A percentile compares a stretch with the other conserved stretches of the same genome.
phyloP scores from a whole-genome alignment of 2,797 vertebrate genomes.

The Podarcis lilfordi region DNA sequence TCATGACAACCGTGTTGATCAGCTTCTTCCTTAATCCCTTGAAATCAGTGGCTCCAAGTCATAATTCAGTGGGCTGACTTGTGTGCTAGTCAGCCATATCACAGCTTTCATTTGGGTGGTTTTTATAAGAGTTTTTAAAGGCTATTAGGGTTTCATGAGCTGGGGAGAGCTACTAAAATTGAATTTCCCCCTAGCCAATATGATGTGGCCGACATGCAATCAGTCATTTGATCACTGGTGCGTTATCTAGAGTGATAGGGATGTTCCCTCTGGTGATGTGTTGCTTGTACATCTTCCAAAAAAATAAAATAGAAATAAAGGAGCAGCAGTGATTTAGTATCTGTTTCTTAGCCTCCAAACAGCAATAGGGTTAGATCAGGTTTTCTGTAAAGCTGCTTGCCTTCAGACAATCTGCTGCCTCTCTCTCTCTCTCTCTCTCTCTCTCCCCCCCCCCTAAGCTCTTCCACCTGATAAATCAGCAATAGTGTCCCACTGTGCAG shows the following conservation, averaged over 20 bases:
- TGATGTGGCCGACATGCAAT: background rate
- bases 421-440: background rate
- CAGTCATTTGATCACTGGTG: conserved; percentile 17
- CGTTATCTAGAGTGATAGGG: conserved; percentile 17
- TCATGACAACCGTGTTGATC: background rate
- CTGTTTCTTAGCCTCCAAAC: background rate
- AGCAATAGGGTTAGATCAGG: conserved; percentile 3
- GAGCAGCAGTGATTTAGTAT: background rate
- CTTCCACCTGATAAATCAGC: conserved; percentile 22
- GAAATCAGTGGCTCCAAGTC: background rate
- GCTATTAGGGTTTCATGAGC: conserved; percentile 16
- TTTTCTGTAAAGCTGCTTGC: conserved; percentile 1
- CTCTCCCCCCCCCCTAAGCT: background rate
- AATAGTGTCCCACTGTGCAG: background rate
- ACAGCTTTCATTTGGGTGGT: background rate
- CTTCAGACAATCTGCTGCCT: background rate
- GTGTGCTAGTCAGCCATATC: conserved; percentile 13
- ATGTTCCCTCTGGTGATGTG: conserved; percentile 11
- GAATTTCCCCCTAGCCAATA: conserved; percentile 27
- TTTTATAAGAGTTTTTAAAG: conserved; percentile 19
- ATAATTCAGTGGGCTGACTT: conserved; percentile 27
- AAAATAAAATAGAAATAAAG: background rate
- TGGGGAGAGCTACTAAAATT: conserved; percentile 26
- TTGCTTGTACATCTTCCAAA: background rate
- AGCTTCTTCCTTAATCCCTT: background rate